Conservation (phyloP, 2,888 invertebrate species). For the Arctia plantaginis region DNA sequence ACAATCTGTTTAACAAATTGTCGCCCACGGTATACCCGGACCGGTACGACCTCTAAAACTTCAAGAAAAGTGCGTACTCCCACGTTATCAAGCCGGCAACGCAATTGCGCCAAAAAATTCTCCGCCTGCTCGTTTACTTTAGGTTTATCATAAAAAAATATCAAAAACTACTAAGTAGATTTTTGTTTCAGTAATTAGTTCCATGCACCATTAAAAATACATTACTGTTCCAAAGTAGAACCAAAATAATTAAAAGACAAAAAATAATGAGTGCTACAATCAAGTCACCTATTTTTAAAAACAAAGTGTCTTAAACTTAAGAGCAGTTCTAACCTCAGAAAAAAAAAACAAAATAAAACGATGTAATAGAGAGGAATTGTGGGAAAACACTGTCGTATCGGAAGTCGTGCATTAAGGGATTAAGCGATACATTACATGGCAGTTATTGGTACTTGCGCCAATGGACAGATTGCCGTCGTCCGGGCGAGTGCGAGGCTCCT, state of each 20-base stretch:
- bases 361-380: constrained; percentile 41
- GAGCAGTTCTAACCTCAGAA: background rate
- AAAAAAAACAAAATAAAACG: background rate
- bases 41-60: too few species aligned
- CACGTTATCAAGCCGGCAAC: background rate
- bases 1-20: background rate
- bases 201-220: background rate
- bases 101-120: background rate
- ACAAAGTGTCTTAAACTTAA: background rate
- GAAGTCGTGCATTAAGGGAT: constrained; percentile 69
- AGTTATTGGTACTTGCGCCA: constrained; percentile 68
- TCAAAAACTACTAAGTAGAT: background rate
- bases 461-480: constrained; percentile 78
- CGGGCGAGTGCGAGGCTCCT: constrained; percentile 63
- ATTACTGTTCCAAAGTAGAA: background rate
- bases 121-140: background rate
- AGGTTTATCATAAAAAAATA: background rate
- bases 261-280: background rate
- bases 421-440: constrained; percentile 72
- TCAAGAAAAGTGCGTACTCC: too few species aligned
- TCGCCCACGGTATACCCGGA: background rate
- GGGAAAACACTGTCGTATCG: constrained; percentile 64
- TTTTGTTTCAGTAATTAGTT: too few species aligned
- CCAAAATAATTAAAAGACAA: background rate
- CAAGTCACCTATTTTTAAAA: background rate